Evolutionary conservation across 2,888 invertebrate genomes (phyloP), one percentile per base, ranked within the genome.

Genomic region (Mystacides longicornis): DNA sequence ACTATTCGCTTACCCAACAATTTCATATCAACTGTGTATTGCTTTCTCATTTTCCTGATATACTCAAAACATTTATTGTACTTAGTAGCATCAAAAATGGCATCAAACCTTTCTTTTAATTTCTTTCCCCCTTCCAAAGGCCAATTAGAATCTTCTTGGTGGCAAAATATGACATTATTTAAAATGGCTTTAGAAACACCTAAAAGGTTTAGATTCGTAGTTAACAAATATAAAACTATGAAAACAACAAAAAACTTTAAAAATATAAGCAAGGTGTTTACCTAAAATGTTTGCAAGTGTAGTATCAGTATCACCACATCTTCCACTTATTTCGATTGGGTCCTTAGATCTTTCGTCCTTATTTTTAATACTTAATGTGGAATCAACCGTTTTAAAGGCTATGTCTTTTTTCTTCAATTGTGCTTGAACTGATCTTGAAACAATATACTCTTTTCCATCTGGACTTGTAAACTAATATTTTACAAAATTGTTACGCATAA

Each of bases 71-170:
- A 92, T 67, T 91, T 93, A 64, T 93, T 93, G 68, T 94, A 97
- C 66, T 87, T 87, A 1, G 88, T 87, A 0, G 95, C 90, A 65
- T 96, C 95, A 76, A 99, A 99, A 64, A 99, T 98, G 60, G 92
- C 93, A 81, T 99, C 99, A 78, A 99, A 98, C 63, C 89, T 88
- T 62, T 90, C 88, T 68, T 99, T 99, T 0, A 99, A 80, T 64
- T 89, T 88, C 69, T 93, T 92, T 0, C 89, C 89, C 70, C 96
- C 94, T 67, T 94, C 92, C 53, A 99, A 74, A 0, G 99, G 98
- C 95, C 99, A 99, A 67, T 86, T 86, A 0, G 95, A 88, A 62
- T 99, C 95, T 71, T 99, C 99, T 81, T 99, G 99, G 69, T 99
- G 99, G 67, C 99, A 99, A 71, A 99, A 97, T 64, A 99, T 87